A percentile compares a stretch with the other conserved stretches of the same genome.
These are phyloP conservation scores for Cercopithecus diana DNA, from an alignment of 2,797 vertebrate genomes.

Conservation along the genomic window DNA sequence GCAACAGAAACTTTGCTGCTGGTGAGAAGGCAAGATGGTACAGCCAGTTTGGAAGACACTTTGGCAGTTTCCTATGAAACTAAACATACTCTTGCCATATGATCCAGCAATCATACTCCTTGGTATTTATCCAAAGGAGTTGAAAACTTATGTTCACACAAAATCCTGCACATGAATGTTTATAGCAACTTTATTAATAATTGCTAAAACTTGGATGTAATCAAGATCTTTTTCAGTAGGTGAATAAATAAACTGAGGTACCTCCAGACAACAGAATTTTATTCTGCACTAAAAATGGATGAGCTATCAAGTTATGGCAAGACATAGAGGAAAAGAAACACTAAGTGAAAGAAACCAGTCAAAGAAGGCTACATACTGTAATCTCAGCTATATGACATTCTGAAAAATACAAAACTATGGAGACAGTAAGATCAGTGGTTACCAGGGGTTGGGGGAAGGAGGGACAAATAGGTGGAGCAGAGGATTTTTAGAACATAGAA, in stretches of 20 bases:
- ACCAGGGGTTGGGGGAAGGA: neutral
- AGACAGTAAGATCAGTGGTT: neutral
- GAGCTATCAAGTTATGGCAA: neutral
- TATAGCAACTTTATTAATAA: neutral
- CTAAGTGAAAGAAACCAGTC: neutral
- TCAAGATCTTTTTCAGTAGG: neutral
- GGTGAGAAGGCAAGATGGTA: neutral
- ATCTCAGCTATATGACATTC: neutral
- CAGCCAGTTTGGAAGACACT: neutral
- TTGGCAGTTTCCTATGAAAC: neutral
- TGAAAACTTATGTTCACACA: neutral
- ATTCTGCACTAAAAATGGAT: neutral
- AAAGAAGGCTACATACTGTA: neutral
- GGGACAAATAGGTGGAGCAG: neutral
- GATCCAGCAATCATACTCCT: neutral
- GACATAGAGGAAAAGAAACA: neutral
- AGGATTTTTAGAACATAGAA: neutral
- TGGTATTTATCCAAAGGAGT: neutral
- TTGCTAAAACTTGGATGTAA: neutral
- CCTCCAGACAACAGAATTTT: neutral
- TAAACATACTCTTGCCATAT: neutral
- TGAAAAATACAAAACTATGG: neutral
- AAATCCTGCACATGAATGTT: neutral
- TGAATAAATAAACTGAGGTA: neutral
- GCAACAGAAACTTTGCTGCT: neutral